These are phyloP conservation scores for Eutolmus rufibarbis DNA, from an alignment of 2,888 invertebrate species.

Conservation along the genomic window DNA sequence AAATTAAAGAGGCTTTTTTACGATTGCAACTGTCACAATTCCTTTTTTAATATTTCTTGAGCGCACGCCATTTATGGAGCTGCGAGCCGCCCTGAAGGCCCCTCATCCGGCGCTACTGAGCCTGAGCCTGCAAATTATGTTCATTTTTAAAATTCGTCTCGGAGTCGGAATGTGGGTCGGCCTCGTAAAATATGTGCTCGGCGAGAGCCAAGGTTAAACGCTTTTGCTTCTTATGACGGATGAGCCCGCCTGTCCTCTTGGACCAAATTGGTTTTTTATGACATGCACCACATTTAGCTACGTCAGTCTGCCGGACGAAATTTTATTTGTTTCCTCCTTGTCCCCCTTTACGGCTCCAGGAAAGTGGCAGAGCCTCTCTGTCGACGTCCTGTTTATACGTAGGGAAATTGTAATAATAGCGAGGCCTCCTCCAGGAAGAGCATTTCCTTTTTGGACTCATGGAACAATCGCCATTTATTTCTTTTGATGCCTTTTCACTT, in stretches of 20 bases:
- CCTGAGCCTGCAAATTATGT: not conserved
- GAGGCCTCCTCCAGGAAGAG: not conserved
- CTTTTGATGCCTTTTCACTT: not conserved
- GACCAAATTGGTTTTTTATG: slow-evolving; percentile 11
- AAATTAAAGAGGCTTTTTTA: slow-evolving; percentile 35
- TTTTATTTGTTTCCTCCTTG: not conserved
- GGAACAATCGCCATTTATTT: not conserved
- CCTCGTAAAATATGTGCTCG: not conserved
- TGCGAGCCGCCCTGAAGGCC: not conserved
- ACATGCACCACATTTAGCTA: not conserved
- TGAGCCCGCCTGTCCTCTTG: not conserved
- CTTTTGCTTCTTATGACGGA: not conserved
- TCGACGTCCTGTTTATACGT: not conserved
- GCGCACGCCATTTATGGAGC: not conserved
- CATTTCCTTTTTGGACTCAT: not conserved
- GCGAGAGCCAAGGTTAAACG: not conserved
- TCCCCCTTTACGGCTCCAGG: not conserved
- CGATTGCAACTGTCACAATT: slow-evolving; percentile 27
- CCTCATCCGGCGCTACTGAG: not conserved
- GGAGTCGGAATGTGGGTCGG: not conserved
- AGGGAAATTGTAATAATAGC: not conserved
- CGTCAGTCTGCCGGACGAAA: not conserved
- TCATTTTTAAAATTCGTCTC: slow-evolving; percentile 7
- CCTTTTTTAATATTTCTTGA: slow-evolving; percentile 20
- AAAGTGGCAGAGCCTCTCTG: not conserved